Conservation (phyloP, 1,140 invertebrate species). For the Neodiprion pinetum region DNA sequence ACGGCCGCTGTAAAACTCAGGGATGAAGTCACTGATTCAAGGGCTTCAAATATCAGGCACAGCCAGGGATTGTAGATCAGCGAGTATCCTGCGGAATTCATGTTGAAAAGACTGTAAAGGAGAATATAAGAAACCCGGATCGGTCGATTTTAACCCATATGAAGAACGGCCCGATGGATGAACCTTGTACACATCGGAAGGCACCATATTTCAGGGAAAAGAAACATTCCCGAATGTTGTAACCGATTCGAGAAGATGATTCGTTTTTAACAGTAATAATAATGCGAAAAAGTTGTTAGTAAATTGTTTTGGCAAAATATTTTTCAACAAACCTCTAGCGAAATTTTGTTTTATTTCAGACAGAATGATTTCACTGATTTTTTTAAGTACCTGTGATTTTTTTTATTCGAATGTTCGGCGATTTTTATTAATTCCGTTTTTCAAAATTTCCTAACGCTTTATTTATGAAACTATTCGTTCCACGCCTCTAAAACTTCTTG, state of each 20-base stretch:
- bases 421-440: too few species aligned
- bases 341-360: too few species aligned
- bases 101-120: not conserved
- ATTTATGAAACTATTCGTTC: too few species aligned
- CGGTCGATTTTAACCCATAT: not conserved
- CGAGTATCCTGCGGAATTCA: conserved; percentile 71
- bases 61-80: conserved; percentile 83
- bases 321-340: too few species aligned
- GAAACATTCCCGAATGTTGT: not conserved
- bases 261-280: not conserved
- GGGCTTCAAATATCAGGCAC: conserved; percentile 81
- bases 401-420: too few species aligned
- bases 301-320: too few species aligned
- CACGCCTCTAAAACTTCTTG: too few species aligned
- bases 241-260: not conserved
- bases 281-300: too few species aligned
- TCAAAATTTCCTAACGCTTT: too few species aligned
- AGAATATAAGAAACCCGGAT: not conserved
- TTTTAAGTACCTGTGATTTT: too few species aligned
- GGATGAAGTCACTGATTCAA: conserved; percentile 85
- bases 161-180: not conserved
- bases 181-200: not conserved
- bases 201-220: not conserved
- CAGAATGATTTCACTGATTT: too few species aligned
- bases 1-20: conserved; percentile 83